A percentile compares a stretch with the other conserved stretches of the same genome.
Evolutionary conservation across 2,888 invertebrate species (phyloP).

Genomic region (Acronicta psi): DNA sequence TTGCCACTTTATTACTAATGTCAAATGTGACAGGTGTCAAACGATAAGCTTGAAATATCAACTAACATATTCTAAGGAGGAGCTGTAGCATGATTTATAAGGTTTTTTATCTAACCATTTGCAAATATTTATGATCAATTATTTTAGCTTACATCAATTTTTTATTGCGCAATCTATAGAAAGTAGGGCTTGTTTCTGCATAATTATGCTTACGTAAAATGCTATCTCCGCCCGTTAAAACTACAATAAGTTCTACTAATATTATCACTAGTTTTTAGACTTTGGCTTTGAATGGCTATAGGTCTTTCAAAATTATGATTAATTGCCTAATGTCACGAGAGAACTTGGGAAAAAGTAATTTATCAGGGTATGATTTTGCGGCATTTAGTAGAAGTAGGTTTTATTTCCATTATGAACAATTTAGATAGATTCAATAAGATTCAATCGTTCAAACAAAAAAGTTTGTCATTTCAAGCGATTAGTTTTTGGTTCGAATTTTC

Average conservation of each 20-base stretch:
- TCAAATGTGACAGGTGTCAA: conserved; percentile 33
- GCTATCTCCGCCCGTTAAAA: background rate
- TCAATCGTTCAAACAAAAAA: conserved; percentile 12
- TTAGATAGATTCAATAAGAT: conserved; percentile 12
- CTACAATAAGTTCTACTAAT: conserved; percentile 23
- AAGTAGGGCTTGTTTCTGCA: conserved; percentile 44
- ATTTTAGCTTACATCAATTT: conserved; percentile 10
- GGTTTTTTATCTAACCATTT: conserved; percentile 13
- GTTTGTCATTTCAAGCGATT: conserved; percentile 7
- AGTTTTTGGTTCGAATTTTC: conserved; percentile 26
- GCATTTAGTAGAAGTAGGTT: too few species aligned
- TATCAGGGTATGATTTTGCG: too few species aligned
- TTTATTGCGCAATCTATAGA: conserved; percentile 45
- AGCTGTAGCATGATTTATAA: conserved; percentile 25
- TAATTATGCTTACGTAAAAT: conserved; percentile 40
- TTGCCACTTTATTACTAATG: conserved; percentile 6
- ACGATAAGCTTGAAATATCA: conserved; percentile 11
- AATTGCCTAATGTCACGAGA: too few species aligned
- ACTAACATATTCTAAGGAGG: conserved; percentile 7
- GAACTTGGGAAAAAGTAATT: too few species aligned
- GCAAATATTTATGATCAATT: conserved; percentile 15
- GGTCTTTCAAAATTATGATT: too few species aligned
- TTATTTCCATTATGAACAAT: conserved; percentile 4
- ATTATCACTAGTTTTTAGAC: too few species aligned
- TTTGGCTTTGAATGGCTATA: too few species aligned